Evolutionary conservation across 2,888 invertebrate species (phyloP).

Genomic region (Parasteatoda lunata): DNA sequence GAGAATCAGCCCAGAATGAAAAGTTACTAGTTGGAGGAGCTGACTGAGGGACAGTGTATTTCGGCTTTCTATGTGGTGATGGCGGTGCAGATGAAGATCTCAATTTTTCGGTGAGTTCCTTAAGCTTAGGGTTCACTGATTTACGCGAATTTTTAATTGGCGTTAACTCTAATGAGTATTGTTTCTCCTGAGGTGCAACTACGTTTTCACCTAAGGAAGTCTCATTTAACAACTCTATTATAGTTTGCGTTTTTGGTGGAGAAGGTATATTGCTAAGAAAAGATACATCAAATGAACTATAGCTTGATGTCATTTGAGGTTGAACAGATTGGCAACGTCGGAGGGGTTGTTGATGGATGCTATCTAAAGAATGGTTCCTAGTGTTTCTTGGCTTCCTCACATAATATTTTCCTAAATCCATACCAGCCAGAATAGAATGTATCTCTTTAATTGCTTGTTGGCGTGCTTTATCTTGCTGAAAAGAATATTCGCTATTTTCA

Average conservation of each 20-base stretch:
- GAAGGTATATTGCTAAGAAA: slow-evolving; percentile 56
- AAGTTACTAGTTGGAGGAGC: slow-evolving; percentile 50
- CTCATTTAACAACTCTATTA: slow-evolving; percentile 3
- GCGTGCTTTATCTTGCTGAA: neutral
- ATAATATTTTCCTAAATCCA: slow-evolving; percentile 63
- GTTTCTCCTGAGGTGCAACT: neutral
- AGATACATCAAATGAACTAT: slow-evolving; percentile 1
- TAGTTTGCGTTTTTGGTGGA: slow-evolving; percentile 40
- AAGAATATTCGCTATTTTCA: neutral
- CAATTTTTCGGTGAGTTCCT: slow-evolving; percentile 56
- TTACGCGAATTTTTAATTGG: slow-evolving; percentile 15
- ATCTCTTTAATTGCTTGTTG: slow-evolving; percentile 45
- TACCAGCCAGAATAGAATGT: slow-evolving; percentile 40
- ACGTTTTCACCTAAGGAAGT: neutral
- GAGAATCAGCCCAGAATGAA: slow-evolving; percentile 52
- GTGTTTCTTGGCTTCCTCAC: slow-evolving; percentile 12
- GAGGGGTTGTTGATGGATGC: neutral
- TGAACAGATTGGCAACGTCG: slow-evolving; percentile 44
- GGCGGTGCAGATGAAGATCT: slow-evolving; percentile 54
- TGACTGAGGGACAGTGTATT: slow-evolving; percentile 22
- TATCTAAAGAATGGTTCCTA: neutral
- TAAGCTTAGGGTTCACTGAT: slow-evolving; percentile 48
- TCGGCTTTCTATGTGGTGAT: slow-evolving; percentile 47
- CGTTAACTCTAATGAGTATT: slow-evolving; percentile 38
- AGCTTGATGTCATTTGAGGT: slow-evolving; percentile 12